Percentiles rank a stretch among this genome's conserved stretches.
These are phyloP conservation scores for Montipora capricornis DNA, from an alignment of 64 coral and sea anemone species.

Conservation along the genomic window DNA sequence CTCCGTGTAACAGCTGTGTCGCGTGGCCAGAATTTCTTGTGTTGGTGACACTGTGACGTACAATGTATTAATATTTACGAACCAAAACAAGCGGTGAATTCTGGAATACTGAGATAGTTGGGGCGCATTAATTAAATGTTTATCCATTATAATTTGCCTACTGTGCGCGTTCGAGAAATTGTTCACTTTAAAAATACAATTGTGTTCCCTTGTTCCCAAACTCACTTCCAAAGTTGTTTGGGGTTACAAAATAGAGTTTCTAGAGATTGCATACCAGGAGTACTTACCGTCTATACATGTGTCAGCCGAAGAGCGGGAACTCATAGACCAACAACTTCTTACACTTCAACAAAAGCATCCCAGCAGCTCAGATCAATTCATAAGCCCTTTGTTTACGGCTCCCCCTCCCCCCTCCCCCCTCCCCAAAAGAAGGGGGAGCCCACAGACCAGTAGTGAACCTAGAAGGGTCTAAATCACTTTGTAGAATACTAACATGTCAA, in stretches of 20 bases:
- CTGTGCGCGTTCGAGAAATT: too few relatives aligned
- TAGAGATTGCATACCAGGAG: not conserved
- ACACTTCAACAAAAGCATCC: not conserved
- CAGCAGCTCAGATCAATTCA: not conserved
- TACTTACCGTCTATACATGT: not conserved
- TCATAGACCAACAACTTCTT: not conserved
- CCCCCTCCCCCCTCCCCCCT: not conserved
- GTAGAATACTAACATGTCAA: conserved; percentile 28
- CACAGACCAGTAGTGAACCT: conserved; percentile 62
- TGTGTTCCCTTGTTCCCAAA: too few relatives aligned
- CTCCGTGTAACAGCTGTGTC: too few relatives aligned
- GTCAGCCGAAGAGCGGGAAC: not conserved
- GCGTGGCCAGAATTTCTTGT: too few relatives aligned
- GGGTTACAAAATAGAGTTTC: conserved; percentile 40
- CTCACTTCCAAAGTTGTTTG: too few relatives aligned
- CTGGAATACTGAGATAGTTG: too few relatives aligned
- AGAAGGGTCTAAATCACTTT: not conserved
- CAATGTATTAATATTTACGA: too few relatives aligned
- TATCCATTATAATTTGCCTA: too few relatives aligned
- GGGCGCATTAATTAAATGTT: too few relatives aligned
- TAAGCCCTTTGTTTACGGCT: conserved; percentile 38
- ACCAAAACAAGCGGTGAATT: too few relatives aligned
- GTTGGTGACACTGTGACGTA: too few relatives aligned
- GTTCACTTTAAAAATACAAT: too few relatives aligned
- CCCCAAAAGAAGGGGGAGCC: conserved; percentile 22